Conservation (phyloP, 2,888 invertebrate species). For the Adineta ricciae region DNA sequence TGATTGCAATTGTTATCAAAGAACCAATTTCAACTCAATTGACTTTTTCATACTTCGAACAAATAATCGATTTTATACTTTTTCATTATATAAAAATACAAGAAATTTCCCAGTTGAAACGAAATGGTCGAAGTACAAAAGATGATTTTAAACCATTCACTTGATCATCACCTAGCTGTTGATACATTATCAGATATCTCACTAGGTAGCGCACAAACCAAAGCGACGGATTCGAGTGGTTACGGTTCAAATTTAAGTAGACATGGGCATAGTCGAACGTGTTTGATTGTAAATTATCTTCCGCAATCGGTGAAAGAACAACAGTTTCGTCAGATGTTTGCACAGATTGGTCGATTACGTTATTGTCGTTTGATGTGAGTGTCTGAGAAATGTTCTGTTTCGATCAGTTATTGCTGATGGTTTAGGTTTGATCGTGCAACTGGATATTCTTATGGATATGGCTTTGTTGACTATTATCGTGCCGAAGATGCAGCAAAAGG, state of each 20-base stretch:
- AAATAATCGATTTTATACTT: not conserved
- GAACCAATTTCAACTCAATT: not conserved
- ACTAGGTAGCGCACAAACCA: not conserved
- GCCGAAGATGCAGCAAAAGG: constrained; percentile 30
- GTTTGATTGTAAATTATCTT: constrained; percentile 3
- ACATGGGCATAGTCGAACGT: not conserved
- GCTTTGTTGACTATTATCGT: constrained; percentile 31
- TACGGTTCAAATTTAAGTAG: not conserved
- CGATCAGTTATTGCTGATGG: not conserved
- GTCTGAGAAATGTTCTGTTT: too few relatives aligned
- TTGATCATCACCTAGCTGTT: not conserved
- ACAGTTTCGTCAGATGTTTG: not conserved
- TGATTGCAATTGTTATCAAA: not conserved
- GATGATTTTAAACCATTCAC: not conserved
- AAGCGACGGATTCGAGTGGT: not conserved
- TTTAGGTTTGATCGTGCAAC: not conserved
- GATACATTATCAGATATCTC: not conserved
- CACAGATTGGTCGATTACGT: not conserved
- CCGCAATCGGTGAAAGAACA: constrained; percentile 7
- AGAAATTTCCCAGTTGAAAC: too few relatives aligned
- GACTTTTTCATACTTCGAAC: not conserved
- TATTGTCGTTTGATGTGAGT: not conserved
- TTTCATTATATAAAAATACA: too few relatives aligned
- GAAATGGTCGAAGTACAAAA: not conserved
- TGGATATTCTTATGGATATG: constrained; percentile 34